phyloP scores from a whole-genome alignment of 2,888 invertebrate genomes.

The Serrognathus titanus region DNA sequence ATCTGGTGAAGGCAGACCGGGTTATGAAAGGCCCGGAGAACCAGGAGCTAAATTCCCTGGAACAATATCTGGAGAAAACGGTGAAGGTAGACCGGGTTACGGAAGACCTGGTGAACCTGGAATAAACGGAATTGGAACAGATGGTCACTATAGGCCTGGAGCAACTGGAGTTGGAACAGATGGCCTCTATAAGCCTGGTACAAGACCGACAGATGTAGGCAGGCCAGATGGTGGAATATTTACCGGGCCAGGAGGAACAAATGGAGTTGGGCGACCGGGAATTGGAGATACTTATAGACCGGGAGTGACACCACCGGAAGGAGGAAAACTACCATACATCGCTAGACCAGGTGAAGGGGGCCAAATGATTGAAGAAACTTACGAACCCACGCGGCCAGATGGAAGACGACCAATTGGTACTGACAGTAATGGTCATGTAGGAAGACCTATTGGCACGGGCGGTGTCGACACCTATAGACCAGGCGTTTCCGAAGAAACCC shows the following conservation, averaged over 20 bases:
- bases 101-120: conserved; percentile 5
- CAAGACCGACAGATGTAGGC: conserved; percentile 14
- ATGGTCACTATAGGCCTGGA: not conserved
- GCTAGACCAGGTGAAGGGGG: conserved; percentile 7
- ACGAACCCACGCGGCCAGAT: not conserved
- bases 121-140: conserved; percentile 4
- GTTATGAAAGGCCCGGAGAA: too few species aligned
- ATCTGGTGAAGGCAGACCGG: not conserved
- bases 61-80: too few species aligned
- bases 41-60: too few species aligned
- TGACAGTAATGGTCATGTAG: not conserved
- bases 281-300: conserved; percentile 3
- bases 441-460: too few species aligned
- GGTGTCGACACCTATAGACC: too few species aligned
- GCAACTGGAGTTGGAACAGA: not conserved
- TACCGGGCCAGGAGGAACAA: conserved; percentile 1
- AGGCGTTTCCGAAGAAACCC: too few species aligned
- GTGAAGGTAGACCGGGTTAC: too few species aligned
- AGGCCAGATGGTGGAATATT: conserved; percentile 11
- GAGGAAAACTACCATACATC: not conserved
- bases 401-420: not conserved
- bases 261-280: not conserved
- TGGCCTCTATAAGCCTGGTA: not conserved
- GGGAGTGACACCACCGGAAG: not conserved
- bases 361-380: not conserved